Percentiles rank a stretch among this genome's conserved stretches.
phyloP scores from a whole-genome alignment of 2,888 invertebrate genomes.

The Dicranocentrus wangi region DNA sequence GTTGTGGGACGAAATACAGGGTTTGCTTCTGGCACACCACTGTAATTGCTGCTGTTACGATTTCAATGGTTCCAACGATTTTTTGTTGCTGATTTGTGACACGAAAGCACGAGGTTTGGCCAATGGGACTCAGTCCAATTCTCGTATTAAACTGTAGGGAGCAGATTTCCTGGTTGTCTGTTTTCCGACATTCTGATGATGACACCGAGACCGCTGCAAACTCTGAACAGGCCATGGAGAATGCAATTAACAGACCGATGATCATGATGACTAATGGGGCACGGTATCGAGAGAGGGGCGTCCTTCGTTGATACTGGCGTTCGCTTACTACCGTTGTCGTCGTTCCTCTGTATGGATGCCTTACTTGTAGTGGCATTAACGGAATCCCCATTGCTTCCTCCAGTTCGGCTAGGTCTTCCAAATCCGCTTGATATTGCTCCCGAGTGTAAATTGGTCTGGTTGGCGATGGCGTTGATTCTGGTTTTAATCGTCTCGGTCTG shows the following conservation, averaged over 20 bases:
- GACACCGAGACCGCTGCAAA: conserved; percentile 37
- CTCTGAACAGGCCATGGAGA: background rate
- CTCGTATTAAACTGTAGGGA: conserved; percentile 21
- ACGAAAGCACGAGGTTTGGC: conserved; percentile 25
- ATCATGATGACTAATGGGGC: background rate
- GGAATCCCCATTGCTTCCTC: background rate
- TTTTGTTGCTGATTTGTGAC: background rate
- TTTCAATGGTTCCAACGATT: conserved; percentile 16
- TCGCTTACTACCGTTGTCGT: background rate
- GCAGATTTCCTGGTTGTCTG: conserved; percentile 3
- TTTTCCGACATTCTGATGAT: conserved; percentile 16
- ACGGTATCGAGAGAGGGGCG: background rate
- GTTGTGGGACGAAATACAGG: conserved; percentile 39
- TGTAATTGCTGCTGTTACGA: conserved; percentile 11
- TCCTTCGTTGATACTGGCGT: background rate
- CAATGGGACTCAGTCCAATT: conserved; percentile 28
- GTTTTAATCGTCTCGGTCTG: too few relatives aligned
- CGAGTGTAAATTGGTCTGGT: too few relatives aligned
- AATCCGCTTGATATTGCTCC: background rate
- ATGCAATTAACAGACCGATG: background rate
- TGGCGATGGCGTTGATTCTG: too few relatives aligned
- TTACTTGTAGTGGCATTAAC: background rate
- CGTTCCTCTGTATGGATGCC: background rate
- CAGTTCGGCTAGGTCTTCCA: background rate
- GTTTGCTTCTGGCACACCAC: conserved; percentile 35